These are phyloP conservation scores for Hydrozoanthus tunicans DNA, from an alignment of 64 coral and sea anemone species.

Conservation along the genomic window DNA sequence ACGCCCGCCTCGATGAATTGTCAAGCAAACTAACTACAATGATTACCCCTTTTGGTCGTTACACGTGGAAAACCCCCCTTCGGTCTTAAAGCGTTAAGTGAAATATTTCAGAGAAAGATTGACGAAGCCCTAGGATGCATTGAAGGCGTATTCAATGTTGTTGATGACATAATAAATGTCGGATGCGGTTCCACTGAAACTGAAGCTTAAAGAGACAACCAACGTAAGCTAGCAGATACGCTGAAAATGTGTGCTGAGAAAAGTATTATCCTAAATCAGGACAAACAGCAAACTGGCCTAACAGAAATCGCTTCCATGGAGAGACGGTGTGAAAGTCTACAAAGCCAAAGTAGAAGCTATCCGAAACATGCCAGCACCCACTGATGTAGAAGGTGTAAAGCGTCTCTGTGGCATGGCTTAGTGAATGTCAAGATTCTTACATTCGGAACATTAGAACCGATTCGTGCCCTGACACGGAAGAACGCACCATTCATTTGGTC, in stretches of 20 bases:
- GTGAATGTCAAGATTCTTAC: slow-evolving; percentile 52
- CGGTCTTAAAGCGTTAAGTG: slow-evolving; percentile 52
- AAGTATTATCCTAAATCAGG: slow-evolving; percentile 31
- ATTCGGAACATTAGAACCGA: slow-evolving; percentile 38
- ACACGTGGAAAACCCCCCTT: slow-evolving; percentile 43
- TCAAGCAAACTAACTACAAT: too few species aligned
- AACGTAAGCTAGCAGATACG: neutral
- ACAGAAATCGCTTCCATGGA: slow-evolving; percentile 59
- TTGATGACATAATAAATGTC: slow-evolving; percentile 52
- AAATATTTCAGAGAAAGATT: slow-evolving; percentile 51
- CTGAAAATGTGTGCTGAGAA: slow-evolving; percentile 43
- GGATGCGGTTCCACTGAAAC: slow-evolving; percentile 45
- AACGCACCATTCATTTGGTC: slow-evolving; percentile 59
- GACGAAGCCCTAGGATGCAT: slow-evolving; percentile 41
- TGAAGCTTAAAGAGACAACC: neutral
- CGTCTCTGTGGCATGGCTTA: slow-evolving; percentile 68
- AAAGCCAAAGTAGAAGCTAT: slow-evolving; percentile 56
- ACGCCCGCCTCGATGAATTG: too few species aligned
- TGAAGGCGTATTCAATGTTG: neutral
- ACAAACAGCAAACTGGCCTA: slow-evolving; percentile 47
- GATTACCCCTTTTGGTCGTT: too few species aligned
- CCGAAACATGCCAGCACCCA: slow-evolving; percentile 45
- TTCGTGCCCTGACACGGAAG: slow-evolving; percentile 12
- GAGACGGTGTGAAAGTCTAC: neutral
- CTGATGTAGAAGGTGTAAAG: slow-evolving; percentile 46